Evolutionary conservation across 1,140 invertebrate genomes (phyloP).

Genomic region (Polypedilum pembai): DNA sequence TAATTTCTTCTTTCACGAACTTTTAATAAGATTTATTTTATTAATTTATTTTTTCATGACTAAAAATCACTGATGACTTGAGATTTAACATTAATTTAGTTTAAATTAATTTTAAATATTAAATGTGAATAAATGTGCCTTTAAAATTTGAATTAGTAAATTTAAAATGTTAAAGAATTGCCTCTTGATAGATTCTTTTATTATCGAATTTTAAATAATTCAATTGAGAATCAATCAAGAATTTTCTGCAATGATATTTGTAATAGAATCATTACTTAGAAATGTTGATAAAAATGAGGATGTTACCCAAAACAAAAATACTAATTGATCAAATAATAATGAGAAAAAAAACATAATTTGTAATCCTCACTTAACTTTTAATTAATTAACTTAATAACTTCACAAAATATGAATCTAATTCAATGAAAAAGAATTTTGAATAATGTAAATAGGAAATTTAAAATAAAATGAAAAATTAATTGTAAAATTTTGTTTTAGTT

Average conservation of each 20-base stretch:
- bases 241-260: no score
- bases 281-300: slow-evolving; percentile 18
- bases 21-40: not conserved
- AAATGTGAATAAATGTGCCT: slow-evolving; percentile 27
- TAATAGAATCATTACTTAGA: not conserved
- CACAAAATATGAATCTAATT: not conserved
- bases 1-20: not conserved
- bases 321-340: not conserved
- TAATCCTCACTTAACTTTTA: slow-evolving; percentile 9
- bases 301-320: not conserved
- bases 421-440: not conserved
- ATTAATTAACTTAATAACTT: slow-evolving; percentile 1
- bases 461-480: not conserved
- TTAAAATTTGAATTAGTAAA: not conserved
- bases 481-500: not conserved
- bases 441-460: not conserved
- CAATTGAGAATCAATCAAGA: no score
- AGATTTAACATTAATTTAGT: slow-evolving; percentile 21
- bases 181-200: no score
- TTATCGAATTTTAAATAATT: no score
- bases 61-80: slow-evolving; percentile 28
- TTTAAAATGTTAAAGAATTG: not conserved
- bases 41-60: slow-evolving; percentile 25
- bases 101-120: not conserved
- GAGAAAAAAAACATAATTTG: not conserved